A percentile compares a stretch with the other conserved stretches of the same genome.
Conservation (phyloP, 2,113 vertebrate genomes). For the Rattus norvegicus region DNA sequence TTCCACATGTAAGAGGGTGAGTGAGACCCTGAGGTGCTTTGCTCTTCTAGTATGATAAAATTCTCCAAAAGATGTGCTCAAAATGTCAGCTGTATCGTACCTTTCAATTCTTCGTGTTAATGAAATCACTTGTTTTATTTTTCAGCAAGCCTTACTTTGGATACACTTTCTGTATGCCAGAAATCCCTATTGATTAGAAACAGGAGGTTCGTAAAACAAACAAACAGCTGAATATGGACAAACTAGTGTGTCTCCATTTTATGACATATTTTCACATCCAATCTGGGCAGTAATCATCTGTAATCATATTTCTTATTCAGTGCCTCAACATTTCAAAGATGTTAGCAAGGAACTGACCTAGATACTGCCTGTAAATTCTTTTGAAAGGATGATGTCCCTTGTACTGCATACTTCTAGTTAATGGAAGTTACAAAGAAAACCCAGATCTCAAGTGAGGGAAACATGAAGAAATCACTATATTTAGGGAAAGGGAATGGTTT, state of each 20-base stretch:
- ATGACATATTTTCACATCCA: no score
- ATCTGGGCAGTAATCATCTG: background rate
- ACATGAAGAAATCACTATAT: background rate
- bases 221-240: background rate
- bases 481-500: background rate
- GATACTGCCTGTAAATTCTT: background rate
- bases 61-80: background rate
- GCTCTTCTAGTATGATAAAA: background rate
- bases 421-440: background rate
- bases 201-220: background rate
- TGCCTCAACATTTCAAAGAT: background rate
- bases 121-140: background rate
- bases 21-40: rapidly evolving
- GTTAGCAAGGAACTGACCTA: background rate
- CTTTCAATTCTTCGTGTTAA: background rate
- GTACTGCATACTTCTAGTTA: background rate
- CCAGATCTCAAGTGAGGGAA: background rate
- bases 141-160: background rate
- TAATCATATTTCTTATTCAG: background rate
- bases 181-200: background rate
- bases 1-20: background rate
- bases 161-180: background rate
- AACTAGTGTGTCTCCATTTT: background rate
- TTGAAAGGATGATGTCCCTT: background rate
- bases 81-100: background rate